phyloP scores from a whole-genome alignment of 2,888 invertebrate species.

The Allolobophora icterica region DNA sequence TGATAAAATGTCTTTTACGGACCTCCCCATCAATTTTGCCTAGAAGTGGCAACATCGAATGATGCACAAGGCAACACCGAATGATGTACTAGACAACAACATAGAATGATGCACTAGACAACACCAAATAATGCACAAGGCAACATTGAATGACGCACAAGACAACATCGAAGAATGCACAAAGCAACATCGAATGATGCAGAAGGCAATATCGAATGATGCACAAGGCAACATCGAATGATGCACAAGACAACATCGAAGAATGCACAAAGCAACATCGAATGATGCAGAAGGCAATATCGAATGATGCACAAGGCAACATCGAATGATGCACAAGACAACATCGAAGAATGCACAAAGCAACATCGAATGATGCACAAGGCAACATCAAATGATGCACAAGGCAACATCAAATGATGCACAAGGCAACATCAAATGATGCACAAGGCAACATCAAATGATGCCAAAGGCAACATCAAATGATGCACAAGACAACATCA shows the following conservation, averaged over 20 bases:
- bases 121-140: neutral
- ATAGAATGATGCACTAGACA: neutral
- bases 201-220: neutral
- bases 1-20: neutral
- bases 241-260: neutral
- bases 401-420: too few relatives aligned
- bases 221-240: too few relatives aligned
- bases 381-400: neutral
- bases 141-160: too few relatives aligned
- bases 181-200: too few relatives aligned
- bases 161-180: neutral
- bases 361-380: too few relatives aligned
- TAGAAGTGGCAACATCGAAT: neutral
- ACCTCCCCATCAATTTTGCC: neutral
- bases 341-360: neutral
- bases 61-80: neutral
- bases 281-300: too few relatives aligned
- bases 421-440: neutral
- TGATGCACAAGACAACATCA: too few relatives aligned
- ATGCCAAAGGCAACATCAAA: neutral
- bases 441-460: too few relatives aligned
- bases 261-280: too few relatives aligned
- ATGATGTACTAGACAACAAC: neutral
- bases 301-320: neutral
- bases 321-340: too few relatives aligned